phyloP scores from a whole-genome alignment of 2,113 vertebrate species.

The Dasyprocta punctata region DNA sequence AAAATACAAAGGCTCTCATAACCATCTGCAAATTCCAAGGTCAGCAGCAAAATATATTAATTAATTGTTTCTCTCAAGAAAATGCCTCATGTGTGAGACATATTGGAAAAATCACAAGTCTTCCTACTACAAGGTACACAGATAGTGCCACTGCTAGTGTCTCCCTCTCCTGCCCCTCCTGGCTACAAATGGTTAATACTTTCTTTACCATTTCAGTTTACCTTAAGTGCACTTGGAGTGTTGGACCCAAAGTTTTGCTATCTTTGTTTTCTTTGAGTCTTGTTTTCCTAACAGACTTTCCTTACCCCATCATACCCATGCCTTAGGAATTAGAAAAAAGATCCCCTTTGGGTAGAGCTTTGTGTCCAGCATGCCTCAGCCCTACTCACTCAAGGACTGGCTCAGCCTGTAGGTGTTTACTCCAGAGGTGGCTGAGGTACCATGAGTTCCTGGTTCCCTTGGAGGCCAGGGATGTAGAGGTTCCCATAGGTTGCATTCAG shows the following conservation, averaged over 20 bases:
- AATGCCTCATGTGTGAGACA: neutral
- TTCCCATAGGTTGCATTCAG: neutral
- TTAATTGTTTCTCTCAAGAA: slow-evolving; percentile 17
- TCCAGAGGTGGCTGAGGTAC: neutral
- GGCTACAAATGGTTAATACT: neutral
- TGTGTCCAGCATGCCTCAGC: neutral
- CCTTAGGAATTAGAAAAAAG: neutral
- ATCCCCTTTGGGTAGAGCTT: neutral
- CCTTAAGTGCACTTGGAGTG: neutral
- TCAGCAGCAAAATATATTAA: neutral
- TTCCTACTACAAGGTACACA: neutral
- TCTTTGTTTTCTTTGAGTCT: neutral
- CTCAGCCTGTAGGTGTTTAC: neutral
- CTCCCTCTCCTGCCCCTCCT: neutral
- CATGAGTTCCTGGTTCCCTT: neutral
- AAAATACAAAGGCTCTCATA: neutral
- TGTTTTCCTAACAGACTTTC: neutral
- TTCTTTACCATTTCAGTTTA: neutral
- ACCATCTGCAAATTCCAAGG: neutral
- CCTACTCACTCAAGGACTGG: neutral
- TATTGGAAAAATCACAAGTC: neutral
- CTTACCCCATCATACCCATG: neutral
- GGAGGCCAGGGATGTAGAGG: neutral
- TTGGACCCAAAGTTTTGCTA: neutral
- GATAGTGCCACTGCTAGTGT: rapidly evolving